Evolutionary conservation across 1,140 invertebrate species (phyloP).

Genomic region (Archegozetes longisetosus): DNA sequence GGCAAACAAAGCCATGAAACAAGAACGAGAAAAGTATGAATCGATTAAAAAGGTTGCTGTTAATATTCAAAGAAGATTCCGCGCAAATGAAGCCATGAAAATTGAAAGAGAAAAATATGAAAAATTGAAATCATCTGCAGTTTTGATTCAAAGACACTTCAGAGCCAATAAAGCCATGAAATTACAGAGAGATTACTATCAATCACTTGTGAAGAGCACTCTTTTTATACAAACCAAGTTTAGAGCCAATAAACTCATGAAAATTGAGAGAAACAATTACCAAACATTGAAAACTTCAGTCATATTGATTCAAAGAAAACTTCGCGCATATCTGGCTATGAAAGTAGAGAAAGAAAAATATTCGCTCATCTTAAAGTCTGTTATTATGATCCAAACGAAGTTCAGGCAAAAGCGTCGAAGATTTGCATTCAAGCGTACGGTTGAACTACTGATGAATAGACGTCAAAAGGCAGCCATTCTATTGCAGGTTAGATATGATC

Average conservation of each 20-base stretch:
- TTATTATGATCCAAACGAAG: constrained; percentile 20
- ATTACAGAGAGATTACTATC: constrained; percentile 1
- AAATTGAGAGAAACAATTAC: neutral
- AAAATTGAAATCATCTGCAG: neutral
- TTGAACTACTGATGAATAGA: no score
- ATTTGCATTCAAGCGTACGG: no score
- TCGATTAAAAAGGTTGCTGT: constrained; percentile 6
- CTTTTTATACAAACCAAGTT: neutral
- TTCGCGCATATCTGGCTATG: neutral
- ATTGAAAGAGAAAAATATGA: constrained; percentile 2
- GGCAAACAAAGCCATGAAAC: constrained; percentile 4
- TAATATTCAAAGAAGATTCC: constrained; percentile 13
- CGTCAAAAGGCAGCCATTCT: constrained; percentile 3
- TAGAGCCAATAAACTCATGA: constrained; percentile 4
- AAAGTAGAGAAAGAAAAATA: neutral
- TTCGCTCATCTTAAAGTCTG: constrained; percentile 10
- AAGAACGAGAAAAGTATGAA: neutral
- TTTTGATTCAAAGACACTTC: constrained; percentile 13
- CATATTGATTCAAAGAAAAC: neutral
- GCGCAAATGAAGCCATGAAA: constrained; percentile 5
- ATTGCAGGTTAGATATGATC: constrained; percentile 1
- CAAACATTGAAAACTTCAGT: neutral
- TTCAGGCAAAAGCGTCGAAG: neutral
- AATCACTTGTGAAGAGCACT: neutral
- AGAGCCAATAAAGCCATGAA: constrained; percentile 9